phyloP scores from a whole-genome alignment of 2,888 invertebrate genomes.

The Parnassius smintheus region DNA sequence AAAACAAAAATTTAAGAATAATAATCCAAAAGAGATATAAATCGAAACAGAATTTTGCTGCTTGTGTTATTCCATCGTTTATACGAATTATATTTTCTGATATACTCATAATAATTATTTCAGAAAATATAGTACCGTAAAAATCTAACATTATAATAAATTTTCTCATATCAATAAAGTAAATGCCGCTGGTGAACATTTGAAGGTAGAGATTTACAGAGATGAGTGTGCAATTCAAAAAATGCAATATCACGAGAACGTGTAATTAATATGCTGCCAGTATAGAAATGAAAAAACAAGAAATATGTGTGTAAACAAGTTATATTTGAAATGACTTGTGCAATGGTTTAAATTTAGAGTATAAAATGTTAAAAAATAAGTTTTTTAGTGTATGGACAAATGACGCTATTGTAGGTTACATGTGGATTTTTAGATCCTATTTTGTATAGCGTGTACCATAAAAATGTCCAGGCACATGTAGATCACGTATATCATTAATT shows the following conservation, averaged over 20 bases:
- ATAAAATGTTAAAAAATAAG: neutral
- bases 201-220: too few species aligned
- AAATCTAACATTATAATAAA: neutral
- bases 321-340: too few species aligned
- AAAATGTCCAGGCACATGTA: constrained; percentile 19
- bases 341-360: too few species aligned
- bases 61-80: too few species aligned
- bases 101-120: too few species aligned
- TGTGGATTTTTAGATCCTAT: constrained; percentile 1
- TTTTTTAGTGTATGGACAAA: neutral
- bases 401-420: constrained; percentile 4
- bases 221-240: constrained; percentile 7
- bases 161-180: too few species aligned
- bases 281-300: constrained; percentile 32
- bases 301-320: constrained; percentile 32
- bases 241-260: constrained; percentile 4
- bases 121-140: too few species aligned
- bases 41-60: too few species aligned
- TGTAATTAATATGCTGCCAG: constrained; percentile 6
- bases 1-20: too few species aligned
- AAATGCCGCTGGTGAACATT: too few species aligned
- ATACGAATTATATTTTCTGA: too few species aligned
- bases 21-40: too few species aligned
- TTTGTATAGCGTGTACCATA: constrained; percentile 5
- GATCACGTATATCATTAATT: constrained; percentile 26